Percentiles rank a stretch among this genome's conserved stretches.
Conservation (phyloP, 2,797 vertebrate genomes). For the Acomys russatus region DNA sequence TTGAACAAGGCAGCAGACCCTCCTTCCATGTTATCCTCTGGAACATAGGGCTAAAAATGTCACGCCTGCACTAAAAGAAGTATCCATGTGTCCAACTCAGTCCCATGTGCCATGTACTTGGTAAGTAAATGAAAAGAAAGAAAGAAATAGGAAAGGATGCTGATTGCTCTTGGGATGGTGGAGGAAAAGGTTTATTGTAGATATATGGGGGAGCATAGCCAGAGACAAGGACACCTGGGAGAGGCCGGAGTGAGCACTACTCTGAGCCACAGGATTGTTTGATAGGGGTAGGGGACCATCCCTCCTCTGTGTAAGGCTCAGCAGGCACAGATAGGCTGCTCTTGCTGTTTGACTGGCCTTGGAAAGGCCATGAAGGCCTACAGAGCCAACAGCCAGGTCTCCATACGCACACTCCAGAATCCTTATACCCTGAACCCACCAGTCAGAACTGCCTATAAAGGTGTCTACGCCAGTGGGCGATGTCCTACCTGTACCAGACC, state of each 20-base stretch:
- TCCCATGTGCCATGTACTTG: not conserved
- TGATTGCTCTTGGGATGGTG: not conserved
- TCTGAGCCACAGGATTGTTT: too few species aligned
- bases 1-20: not conserved
- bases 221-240: not conserved
- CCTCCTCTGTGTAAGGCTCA: not conserved
- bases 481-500: not conserved
- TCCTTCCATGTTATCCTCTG: not conserved
- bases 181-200: not conserved
- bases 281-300: too few species aligned
- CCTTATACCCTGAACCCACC: too few species aligned
- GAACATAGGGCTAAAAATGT: not conserved
- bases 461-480: not conserved
- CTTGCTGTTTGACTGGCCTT: not conserved
- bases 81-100: not conserved
- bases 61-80: not conserved
- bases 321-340: not conserved
- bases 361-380: not conserved
- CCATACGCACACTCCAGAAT: not conserved
- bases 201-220: not conserved
- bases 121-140: not conserved
- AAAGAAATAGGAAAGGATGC: not conserved
- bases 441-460: not conserved
- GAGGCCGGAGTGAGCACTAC: not conserved
- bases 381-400: not conserved